These are phyloP conservation scores for Eupristina koningsbergeri DNA, from an alignment of 1,140 invertebrate species.

Conservation along the genomic window DNA sequence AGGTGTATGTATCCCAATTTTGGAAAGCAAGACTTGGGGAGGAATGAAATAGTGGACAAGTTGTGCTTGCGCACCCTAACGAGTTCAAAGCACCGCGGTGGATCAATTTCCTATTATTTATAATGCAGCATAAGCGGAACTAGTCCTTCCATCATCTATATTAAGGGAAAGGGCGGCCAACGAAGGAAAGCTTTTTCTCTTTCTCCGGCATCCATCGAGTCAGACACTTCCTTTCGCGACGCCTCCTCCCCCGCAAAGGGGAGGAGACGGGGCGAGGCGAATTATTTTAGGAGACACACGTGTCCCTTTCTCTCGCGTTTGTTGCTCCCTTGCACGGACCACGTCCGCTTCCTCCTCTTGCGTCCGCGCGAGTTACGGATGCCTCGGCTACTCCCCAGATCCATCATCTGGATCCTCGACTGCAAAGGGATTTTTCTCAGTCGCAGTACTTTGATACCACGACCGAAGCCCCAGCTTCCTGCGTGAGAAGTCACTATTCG, in stretches of 20 bases:
- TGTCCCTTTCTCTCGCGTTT: conserved; percentile 47
- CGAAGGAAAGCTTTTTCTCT: conserved; percentile 7
- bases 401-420: conserved; percentile 26
- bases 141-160: not conserved
- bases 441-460: conserved; percentile 17
- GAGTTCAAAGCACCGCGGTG: conserved; percentile 11
- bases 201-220: not conserved
- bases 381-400: not conserved
- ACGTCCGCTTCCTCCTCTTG: conserved; percentile 59
- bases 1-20: not conserved
- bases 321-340: conserved; percentile 61
- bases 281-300: conserved; percentile 49
- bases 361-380: conserved; percentile 29
- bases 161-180: conserved; percentile 20
- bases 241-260: not conserved
- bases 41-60: not conserved
- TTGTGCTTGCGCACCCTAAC: not conserved
- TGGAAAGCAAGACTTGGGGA: not conserved
- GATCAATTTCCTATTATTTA: conserved; percentile 47
- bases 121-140: not conserved
- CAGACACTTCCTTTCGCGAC: conserved; percentile 42
- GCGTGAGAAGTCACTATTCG: not conserved
- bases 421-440: conserved; percentile 42
- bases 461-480: not conserved
- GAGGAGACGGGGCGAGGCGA: not conserved